Base-by-base conservation (phyloP, 1,140 invertebrate genomes). In the Bombus terrestris region DNA sequence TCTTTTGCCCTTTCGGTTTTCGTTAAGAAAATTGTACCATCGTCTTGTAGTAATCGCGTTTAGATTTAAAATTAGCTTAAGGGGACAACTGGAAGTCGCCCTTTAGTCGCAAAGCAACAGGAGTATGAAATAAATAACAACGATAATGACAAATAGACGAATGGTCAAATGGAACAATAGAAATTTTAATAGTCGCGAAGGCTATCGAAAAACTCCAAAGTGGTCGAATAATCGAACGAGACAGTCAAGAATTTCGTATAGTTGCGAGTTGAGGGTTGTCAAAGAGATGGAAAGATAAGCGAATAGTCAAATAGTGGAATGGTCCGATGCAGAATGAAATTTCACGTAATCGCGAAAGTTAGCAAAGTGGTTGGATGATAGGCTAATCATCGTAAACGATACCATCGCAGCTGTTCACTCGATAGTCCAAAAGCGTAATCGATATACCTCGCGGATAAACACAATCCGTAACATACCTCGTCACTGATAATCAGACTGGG, bases 401-500 rank as follows among this genome's bases (percentile, higher is more conserved):
- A 81, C 39, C 59, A 59, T 89, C 72, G 79, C 79, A 73, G 35
- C 59, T 59, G 37, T 78, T 53, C 59, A 25, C 32, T 41, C 37
- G 62, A 72, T 83, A 43, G 15, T 77, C 12, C 10, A 83, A 47
- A 39, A 71, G 64, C 64, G 66, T 73, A 83, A 64, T 83, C 71
- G 85, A 90, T 89, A 86, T 82, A 89, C 73, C 76, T 89, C 59
- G 28, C 66, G 37, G 68, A 4, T 57, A 32, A 73, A 22, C 28
- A 75, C 62, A 69, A 53, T 72, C 82, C 86, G 86, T 89, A 91
- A 92, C 95, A 96, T 97, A 99, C 98, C 97, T 99, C 98, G 95
- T 99, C 98, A 94, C 98, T 98, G 94, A 99, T 98, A 91, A 98
- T 98, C 87, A 98, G 96, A 91, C 98, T 98, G 85, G 98, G 97